These are phyloP conservation scores for Paracyclopina nana DNA, from an alignment of 1,140 invertebrate species.

Conservation along the genomic window DNA sequence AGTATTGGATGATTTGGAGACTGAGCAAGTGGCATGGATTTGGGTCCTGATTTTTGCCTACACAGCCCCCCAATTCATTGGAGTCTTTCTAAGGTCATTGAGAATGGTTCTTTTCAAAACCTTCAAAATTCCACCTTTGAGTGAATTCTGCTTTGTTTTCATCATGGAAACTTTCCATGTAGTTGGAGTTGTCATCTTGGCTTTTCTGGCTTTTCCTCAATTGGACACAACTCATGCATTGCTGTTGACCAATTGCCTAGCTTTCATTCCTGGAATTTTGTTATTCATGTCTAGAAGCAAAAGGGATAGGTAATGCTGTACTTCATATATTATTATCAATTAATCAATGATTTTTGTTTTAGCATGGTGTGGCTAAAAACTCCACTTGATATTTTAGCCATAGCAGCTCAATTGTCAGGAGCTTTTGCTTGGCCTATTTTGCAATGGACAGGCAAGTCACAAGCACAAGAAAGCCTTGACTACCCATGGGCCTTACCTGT, in stretches of 20 bases:
- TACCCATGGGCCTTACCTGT: slow-evolving; percentile 28
- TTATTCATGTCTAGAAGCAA: not conserved
- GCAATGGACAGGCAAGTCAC: not conserved
- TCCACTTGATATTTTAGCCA: not conserved
- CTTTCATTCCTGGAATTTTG: slow-evolving; percentile 56
- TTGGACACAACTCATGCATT: slow-evolving; percentile 75
- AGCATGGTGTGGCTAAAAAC: not conserved
- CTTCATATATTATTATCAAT: no score
- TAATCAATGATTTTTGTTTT: no score
- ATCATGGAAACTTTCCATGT: slow-evolving; percentile 68
- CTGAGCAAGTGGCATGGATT: slow-evolving; percentile 70
- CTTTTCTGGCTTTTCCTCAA: slow-evolving; percentile 68
- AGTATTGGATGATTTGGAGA: slow-evolving; percentile 32
- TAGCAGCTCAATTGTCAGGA: not conserved
- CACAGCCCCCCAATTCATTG: slow-evolving; percentile 54
- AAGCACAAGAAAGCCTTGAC: not conserved
- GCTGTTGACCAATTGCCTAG: slow-evolving; percentile 85
- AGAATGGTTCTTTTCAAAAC: slow-evolving; percentile 70
- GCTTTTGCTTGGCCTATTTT: slow-evolving; percentile 5
- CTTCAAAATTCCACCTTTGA: not conserved
- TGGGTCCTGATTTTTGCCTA: slow-evolving; percentile 76
- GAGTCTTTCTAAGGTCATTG: slow-evolving; percentile 56
- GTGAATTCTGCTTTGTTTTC: slow-evolving; percentile 47
- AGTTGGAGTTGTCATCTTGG: slow-evolving; percentile 56
- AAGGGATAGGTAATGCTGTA: no score